Base-by-base conservation (phyloP, 2,113 vertebrate species). In the Anarrhichthys ocellatus region DNA sequence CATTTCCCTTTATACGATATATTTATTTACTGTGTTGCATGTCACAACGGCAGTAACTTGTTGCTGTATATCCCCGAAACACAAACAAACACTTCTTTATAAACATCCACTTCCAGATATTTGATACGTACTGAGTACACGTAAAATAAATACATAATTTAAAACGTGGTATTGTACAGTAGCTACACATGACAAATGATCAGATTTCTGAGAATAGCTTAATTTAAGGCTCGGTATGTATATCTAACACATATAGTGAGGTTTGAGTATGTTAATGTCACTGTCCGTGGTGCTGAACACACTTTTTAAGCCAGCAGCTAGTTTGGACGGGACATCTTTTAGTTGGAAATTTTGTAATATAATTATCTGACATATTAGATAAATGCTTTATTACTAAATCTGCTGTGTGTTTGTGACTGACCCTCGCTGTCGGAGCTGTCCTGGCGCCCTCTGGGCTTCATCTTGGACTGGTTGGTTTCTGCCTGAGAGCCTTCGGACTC, bases 351-450 rank as follows among this genome's bases (percentile, higher is more conserved):
- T 63, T 20, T 36, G 32, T 62, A 5, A 38, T 20, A 63, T 11
- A 36, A 2, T 6, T 11, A 10, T 7, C 38, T 6, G 36, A n/a
- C 10, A 10, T 5, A 64, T 64, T 11, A 63, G 34, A 17, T 27
- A 58, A 58, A 56, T 9, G n/a, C 2, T 9, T 7, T 38, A 50
- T 5, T 24, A 20, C 5, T 36, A 9, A 44, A 13, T 44, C 42
- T 40, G 14, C 22, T 5, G 48, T 14, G 36, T 59, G 75, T 22
- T 18, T 58, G 7, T 66, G 75, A 78, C 94, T 95, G 88, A 99
- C 98, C 98, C 87, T 98, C 96, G 1, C 97, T 99, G 1, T 98
- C 97, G 0, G 98, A 99, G 91, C 96, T 99, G 87, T 97, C 96
- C 48, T 95, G 94, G 27, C 84, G 94, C 6, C 94, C 96, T 54